Conservation (phyloP, 2,113 vertebrate genomes). For the Rhynchopsitta pachyrhyncha region DNA sequence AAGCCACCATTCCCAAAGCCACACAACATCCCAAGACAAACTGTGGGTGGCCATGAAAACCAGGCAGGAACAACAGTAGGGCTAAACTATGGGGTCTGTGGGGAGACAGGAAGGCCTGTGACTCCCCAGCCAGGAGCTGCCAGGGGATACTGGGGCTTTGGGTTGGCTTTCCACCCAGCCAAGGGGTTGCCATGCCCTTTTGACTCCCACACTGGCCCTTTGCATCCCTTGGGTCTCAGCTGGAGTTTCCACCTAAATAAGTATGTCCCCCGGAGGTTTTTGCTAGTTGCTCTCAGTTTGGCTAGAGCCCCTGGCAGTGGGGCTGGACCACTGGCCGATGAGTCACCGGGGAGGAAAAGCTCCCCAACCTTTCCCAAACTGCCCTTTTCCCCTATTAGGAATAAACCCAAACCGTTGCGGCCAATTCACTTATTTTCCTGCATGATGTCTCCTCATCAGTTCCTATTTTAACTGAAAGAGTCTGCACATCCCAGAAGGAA, state of each 20-base stretch:
- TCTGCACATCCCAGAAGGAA: neutral
- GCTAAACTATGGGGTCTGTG: neutral
- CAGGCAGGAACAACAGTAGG: fast-evolving
- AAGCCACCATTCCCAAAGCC: neutral
- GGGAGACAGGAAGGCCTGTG: fast-evolving
- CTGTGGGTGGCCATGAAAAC: neutral
- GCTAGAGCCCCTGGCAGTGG: neutral
- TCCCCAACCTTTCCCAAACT: slow-evolving; percentile 52
- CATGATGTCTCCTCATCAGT: neutral
- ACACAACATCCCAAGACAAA: fast-evolving
- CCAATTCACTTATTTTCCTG: neutral
- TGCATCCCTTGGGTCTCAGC: neutral
- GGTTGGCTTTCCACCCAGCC: neutral
- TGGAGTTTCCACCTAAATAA: slow-evolving; percentile 3
- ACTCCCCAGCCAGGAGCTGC: neutral
- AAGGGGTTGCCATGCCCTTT: neutral
- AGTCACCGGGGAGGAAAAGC: slow-evolving; percentile 22
- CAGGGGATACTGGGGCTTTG: neutral
- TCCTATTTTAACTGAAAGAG: slow-evolving; percentile 46
- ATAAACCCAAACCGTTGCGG: neutral
- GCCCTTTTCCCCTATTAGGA: slow-evolving; percentile 42
- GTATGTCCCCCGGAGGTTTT: neutral
- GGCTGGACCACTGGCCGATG: neutral
- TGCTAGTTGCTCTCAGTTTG: neutral
- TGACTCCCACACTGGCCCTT: neutral